phyloP scores from a whole-genome alignment of 2,888 invertebrate genomes.

The Aleiodes leptofemur region DNA sequence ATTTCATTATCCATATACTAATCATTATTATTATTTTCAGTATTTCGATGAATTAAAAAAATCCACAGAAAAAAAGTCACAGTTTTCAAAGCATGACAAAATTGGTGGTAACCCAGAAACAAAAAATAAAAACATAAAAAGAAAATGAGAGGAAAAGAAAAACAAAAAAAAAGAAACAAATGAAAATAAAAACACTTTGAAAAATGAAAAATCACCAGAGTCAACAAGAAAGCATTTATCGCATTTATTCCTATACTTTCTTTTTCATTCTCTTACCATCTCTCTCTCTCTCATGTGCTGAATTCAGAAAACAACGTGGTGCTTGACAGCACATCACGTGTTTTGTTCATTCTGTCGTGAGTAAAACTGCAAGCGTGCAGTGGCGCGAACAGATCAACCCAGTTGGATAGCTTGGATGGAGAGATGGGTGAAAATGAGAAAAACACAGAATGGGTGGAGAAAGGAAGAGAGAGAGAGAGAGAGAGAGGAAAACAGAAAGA shows the following conservation, averaged over 20 bases:
- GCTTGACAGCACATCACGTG: constrained; percentile 48
- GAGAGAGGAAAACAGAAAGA: constrained; percentile 38
- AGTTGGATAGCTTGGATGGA: constrained; percentile 27
- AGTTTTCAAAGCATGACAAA: too few species aligned
- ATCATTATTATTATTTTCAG: too few species aligned
- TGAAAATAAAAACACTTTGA: constrained; percentile 12
- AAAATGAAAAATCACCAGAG: constrained; percentile 24
- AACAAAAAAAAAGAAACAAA: constrained; percentile 2
- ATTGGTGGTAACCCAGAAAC: neutral
- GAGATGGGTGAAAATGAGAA: constrained; percentile 43
- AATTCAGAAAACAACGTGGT: constrained; percentile 44
- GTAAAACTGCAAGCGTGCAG: constrained; percentile 49
- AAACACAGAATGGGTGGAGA: constrained; percentile 44
- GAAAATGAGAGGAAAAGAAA: neutral
- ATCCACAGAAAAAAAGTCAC: too few species aligned
- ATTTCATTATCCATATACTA: too few species aligned
- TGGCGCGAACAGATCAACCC: constrained; percentile 39
- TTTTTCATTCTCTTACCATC: neutral
- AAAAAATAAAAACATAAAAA: constrained; percentile 9
- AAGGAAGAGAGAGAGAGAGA: constrained; percentile 41
- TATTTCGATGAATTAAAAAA: too few species aligned
- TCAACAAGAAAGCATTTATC: constrained; percentile 31
- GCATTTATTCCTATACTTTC: constrained; percentile 19
- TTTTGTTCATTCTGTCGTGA: constrained; percentile 36
- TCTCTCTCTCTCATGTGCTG: constrained; percentile 23